phyloP scores from a whole-genome alignment of 2,113 vertebrate species.

The Labeo rohita region DNA sequence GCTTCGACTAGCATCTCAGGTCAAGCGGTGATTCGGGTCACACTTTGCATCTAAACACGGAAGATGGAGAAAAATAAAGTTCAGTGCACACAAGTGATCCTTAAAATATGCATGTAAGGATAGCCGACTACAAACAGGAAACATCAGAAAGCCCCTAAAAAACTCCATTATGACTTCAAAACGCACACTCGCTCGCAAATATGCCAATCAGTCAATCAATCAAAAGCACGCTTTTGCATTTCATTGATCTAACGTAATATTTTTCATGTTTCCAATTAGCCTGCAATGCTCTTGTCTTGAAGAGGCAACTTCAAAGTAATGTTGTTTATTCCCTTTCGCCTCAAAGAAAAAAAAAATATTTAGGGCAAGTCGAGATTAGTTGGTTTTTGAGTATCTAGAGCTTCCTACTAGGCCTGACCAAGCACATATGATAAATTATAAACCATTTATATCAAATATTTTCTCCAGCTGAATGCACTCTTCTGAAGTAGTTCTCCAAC shows the following conservation, averaged over 20 bases:
- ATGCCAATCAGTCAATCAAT: background rate
- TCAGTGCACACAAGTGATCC: conserved; percentile 3
- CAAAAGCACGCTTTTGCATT: conserved; percentile 39
- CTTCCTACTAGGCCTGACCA: conserved; percentile 50
- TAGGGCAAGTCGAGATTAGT: conserved; percentile 58
- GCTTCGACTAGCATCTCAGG: background rate
- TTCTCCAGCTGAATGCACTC: conserved; percentile 50
- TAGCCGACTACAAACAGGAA: background rate
- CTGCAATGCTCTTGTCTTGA: conserved; percentile 51
- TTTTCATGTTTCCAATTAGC: conserved; percentile 68
- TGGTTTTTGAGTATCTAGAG: conserved; percentile 63
- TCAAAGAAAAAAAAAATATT: conserved; percentile 65
- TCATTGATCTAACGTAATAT: conserved; percentile 61
- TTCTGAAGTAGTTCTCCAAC: conserved; percentile 64
- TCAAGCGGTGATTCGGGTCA: conserved; percentile 36
- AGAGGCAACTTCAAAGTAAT: conserved; percentile 71
- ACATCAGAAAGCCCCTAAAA: background rate
- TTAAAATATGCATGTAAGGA: conserved; percentile 3
- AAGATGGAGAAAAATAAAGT: background rate
- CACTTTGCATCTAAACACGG: conserved; percentile 17
- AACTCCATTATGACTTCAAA: conserved; percentile 8
- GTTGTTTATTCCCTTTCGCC: conserved; percentile 66
- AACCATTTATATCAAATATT: conserved; percentile 68
- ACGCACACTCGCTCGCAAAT: background rate
- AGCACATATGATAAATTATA: conserved; percentile 71